A percentile compares a stretch with the other conserved stretches of the same genome.
Conservation (phyloP, 2,797 vertebrate genomes). For the Zonotrichia albicollis region DNA sequence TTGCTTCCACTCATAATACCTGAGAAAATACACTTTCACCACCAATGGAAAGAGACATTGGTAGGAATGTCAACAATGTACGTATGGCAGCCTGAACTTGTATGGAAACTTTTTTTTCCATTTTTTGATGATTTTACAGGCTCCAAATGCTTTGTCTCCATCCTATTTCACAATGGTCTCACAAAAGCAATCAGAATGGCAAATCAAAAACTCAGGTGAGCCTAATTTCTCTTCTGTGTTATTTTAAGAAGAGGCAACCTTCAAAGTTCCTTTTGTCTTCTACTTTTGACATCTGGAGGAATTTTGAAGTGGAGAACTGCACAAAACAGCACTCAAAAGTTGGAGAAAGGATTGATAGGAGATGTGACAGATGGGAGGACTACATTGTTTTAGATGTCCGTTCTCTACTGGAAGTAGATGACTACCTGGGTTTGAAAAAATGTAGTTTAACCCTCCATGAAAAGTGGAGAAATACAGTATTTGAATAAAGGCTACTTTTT, state of each 20-base stretch:
- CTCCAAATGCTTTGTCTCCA: background rate
- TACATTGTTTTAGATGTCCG: background rate
- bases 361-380: background rate
- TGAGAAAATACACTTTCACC: background rate
- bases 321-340: background rate
- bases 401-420: background rate
- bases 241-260: background rate
- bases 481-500: background rate
- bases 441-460: background rate
- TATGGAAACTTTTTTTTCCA: background rate
- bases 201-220: background rate
- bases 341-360: background rate
- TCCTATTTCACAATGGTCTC: background rate
- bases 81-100: background rate
- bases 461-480: background rate
- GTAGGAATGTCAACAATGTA: background rate
- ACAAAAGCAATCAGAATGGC: background rate
- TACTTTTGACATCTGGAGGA: background rate
- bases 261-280: background rate
- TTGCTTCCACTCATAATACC: background rate
- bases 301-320: background rate
- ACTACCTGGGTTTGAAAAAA: background rate
- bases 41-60: accelerated
- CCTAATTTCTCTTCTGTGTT: background rate
- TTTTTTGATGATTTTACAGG: background rate